These are phyloP conservation scores for Entelurus aequoreus DNA, from an alignment of 2,113 vertebrate genomes.

Conservation along the genomic window DNA sequence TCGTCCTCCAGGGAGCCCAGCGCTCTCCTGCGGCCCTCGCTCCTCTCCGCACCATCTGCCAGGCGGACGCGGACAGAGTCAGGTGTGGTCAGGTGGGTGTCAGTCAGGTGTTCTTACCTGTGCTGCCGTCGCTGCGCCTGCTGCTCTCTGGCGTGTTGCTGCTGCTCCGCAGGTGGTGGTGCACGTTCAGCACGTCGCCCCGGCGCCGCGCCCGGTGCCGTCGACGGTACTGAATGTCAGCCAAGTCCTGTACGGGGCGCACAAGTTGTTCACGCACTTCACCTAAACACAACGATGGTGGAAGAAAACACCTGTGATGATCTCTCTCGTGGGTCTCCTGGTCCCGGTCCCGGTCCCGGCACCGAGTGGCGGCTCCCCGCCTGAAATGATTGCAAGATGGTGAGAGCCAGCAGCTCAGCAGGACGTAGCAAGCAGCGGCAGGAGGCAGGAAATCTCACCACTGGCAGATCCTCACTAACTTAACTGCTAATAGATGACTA, in stretches of 20 bases:
- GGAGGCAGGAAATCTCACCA: too few species aligned
- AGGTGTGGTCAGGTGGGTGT: conserved; percentile 18
- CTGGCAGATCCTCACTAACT: too few species aligned
- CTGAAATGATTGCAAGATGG: conserved; percentile 15
- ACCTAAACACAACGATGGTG: too few species aligned
- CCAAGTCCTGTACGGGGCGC: conserved; percentile 80
- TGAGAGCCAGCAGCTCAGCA: too few species aligned
- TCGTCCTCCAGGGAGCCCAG: conserved; percentile 92
- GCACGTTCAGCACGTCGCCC: conserved; percentile 89
- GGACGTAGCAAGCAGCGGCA: too few species aligned
- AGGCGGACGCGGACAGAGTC: conserved; percentile 9
- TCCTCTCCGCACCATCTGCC: conserved; percentile 75
- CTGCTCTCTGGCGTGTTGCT: conserved; percentile 82
- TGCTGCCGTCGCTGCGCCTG: conserved; percentile 79
- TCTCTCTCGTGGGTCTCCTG: conserved; percentile 58
- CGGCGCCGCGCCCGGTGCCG: conserved; percentile 86
- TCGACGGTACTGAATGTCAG: conserved; percentile 95
- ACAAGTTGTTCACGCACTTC: not conserved
- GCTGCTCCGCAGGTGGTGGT: conserved; percentile 83
- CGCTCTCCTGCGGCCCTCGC: conserved; percentile 74
- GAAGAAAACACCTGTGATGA: conserved; percentile 50
- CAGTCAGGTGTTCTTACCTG: conserved; percentile 28
- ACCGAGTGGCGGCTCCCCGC: conserved; percentile 61
- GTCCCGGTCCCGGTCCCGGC: conserved; percentile 45
- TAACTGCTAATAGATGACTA: too few species aligned